These are phyloP conservation scores for Platichthys stellatus DNA, from an alignment of 2,113 vertebrate genomes.

Conservation along the genomic window DNA sequence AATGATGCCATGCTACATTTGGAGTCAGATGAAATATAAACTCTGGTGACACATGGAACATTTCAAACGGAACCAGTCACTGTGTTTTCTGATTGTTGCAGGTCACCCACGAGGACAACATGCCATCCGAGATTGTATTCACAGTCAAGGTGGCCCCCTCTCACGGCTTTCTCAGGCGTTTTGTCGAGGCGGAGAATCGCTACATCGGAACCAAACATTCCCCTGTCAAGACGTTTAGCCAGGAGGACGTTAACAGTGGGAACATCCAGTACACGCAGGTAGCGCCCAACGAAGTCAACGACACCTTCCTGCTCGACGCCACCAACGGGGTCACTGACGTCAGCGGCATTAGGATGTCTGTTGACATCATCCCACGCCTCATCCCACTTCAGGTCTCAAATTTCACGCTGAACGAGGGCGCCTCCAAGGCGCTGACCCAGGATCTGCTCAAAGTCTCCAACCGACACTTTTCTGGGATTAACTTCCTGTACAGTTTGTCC, in stretches of 20 bases:
- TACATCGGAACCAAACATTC: slow-evolving; percentile 74
- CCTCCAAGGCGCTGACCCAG: slow-evolving; percentile 82
- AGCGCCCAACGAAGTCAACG: slow-evolving; percentile 74
- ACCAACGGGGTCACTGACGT: slow-evolving; percentile 84
- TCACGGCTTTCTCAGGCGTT: slow-evolving; percentile 84
- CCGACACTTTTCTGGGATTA: slow-evolving; percentile 84
- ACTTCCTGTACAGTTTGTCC: slow-evolving; percentile 86
- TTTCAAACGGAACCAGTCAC: slow-evolving; percentile 48
- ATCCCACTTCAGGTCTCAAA: slow-evolving; percentile 87
- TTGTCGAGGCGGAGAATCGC: slow-evolving; percentile 73
- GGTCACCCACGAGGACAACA: slow-evolving; percentile 86
- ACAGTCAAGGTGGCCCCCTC: slow-evolving; percentile 78
- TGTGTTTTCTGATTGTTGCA: slow-evolving; percentile 71
- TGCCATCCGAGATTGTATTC: slow-evolving; percentile 87
- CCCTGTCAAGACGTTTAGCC: slow-evolving; percentile 84
- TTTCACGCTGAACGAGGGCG: slow-evolving; percentile 88
- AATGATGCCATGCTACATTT: slow-evolving; percentile 31
- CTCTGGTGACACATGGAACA: slow-evolving; percentile 23
- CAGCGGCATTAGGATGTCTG: slow-evolving; percentile 78
- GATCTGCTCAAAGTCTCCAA: slow-evolving; percentile 84
- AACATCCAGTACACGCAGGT: slow-evolving; percentile 88
- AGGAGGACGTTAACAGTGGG: slow-evolving; percentile 85
- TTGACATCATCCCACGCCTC: slow-evolving; percentile 86
- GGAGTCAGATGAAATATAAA: slow-evolving; percentile 31
- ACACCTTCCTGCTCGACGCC: slow-evolving; percentile 84